These are phyloP conservation scores for Crocuta crocuta DNA, from an alignment of 2,113 vertebrate genomes.

Conservation along the genomic window DNA sequence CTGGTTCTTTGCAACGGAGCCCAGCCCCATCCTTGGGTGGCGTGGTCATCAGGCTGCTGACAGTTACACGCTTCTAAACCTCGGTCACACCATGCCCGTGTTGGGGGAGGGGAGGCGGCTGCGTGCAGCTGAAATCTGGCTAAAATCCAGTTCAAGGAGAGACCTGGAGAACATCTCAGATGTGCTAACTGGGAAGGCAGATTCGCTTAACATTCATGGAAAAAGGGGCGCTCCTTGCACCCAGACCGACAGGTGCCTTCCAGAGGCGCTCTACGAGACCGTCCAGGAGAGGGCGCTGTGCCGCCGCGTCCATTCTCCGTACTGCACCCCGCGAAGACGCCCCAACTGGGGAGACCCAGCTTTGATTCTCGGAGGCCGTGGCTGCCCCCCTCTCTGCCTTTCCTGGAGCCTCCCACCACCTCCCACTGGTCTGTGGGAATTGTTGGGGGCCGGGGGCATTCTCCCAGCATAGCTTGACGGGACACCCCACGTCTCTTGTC, in stretches of 20 bases:
- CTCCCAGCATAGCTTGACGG: not conserved
- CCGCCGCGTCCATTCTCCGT: not conserved
- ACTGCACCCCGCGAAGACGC: rapidly evolving
- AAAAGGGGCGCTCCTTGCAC: not conserved
- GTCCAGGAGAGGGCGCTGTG: not conserved
- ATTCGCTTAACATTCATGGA: rapidly evolving
- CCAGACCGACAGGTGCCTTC: not conserved
- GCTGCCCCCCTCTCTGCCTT: rapidly evolving
- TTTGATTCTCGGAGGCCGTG: not conserved
- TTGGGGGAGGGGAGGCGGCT: rapidly evolving
- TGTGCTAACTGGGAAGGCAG: not conserved
- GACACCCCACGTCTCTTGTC: not conserved
- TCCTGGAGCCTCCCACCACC: not conserved
- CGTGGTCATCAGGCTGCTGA: rapidly evolving
- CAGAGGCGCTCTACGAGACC: not conserved
- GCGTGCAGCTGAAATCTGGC: not conserved
- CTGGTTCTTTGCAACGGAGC: not conserved
- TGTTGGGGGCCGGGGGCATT: rapidly evolving
- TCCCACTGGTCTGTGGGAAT: not conserved
- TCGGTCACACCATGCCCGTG: not conserved
- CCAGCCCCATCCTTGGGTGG: not conserved
- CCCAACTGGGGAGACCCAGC: not conserved
- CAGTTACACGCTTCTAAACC: not conserved
- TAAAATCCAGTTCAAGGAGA: not conserved
- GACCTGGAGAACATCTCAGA: not conserved